Conservation (phyloP, 2,888 invertebrate species). For the Xylota segnis region DNA sequence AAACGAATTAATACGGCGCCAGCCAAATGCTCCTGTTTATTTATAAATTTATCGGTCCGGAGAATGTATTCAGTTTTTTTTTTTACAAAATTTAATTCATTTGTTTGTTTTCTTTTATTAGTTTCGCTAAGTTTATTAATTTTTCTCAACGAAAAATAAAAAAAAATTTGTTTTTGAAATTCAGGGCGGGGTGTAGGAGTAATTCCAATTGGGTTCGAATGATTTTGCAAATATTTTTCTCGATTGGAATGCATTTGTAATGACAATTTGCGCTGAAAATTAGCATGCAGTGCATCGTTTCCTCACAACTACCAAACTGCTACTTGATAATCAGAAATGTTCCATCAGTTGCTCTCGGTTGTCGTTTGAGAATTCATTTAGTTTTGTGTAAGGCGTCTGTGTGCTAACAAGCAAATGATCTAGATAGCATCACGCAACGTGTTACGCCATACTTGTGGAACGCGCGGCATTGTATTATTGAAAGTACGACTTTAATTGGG, state of each 20-base stretch:
- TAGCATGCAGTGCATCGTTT: conserved; percentile 20
- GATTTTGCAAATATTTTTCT: conserved; percentile 15
- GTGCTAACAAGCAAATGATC: conserved; percentile 49
- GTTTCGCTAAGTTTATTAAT: not conserved
- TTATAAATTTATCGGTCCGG: conserved; percentile 24
- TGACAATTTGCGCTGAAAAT: conserved; percentile 6
- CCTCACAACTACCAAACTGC: not conserved
- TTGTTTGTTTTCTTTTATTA: conserved; percentile 5
- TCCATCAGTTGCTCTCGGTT: conserved; percentile 16
- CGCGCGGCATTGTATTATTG: conserved; percentile 12
- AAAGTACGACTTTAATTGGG: conserved; percentile 19
- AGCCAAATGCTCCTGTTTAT: conserved; percentile 27
- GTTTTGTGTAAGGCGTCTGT: conserved; percentile 9
- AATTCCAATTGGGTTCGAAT: not conserved
- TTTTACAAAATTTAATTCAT: conserved; percentile 5
- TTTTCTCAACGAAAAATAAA: not conserved
- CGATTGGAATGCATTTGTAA: conserved; percentile 18
- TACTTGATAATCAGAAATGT: conserved; percentile 7
- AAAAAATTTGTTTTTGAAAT: conserved; percentile 7
- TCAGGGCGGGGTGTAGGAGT: conserved; percentile 22
- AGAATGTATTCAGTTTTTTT: not conserved
- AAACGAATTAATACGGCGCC: conserved; percentile 60
- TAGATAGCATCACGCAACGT: conserved; percentile 59
- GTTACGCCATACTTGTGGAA: conserved; percentile 53
- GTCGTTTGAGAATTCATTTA: conserved; percentile 16